phyloP scores from a whole-genome alignment of 2,888 invertebrate species.

The Aphidius colemani region DNA sequence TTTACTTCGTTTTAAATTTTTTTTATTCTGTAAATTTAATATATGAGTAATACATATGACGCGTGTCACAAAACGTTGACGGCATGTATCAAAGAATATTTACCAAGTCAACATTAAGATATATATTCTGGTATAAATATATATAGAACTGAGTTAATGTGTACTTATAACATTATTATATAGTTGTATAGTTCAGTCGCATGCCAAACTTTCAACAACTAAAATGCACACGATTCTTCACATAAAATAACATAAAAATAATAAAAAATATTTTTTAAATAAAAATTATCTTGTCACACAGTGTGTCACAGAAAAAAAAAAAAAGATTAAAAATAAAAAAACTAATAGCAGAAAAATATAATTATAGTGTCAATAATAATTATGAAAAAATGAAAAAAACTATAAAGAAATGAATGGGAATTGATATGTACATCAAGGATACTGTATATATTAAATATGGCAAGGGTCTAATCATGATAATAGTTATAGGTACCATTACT shows the following conservation, averaged over 20 bases:
- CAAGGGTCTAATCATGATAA: conserved; percentile 39
- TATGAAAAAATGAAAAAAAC: conserved; percentile 1
- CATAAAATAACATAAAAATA: too few relatives aligned
- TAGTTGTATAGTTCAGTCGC: too few relatives aligned
- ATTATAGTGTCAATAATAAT: conserved; percentile 3
- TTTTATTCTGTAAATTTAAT: too few relatives aligned
- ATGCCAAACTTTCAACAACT: too few relatives aligned
- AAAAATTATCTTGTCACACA: too few relatives aligned
- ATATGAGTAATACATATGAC: conserved; percentile 37
- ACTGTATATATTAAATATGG: conserved; percentile 35
- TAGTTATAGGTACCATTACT: conserved; percentile 49
- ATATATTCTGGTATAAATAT: conserved; percentile 33
- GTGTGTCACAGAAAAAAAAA: conserved; percentile 14
- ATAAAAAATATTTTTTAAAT: too few relatives aligned
- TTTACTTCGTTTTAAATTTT: too few relatives aligned
- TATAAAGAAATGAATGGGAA: not conserved
- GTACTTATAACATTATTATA: too few relatives aligned
- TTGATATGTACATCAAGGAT: conserved; percentile 20
- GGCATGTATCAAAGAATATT: conserved; percentile 55
- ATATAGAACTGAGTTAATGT: not conserved
- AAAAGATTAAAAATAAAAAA: conserved; percentile 10
- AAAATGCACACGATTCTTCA: too few relatives aligned
- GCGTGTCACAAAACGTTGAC: conserved; percentile 51
- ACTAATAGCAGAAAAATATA: conserved; percentile 13
- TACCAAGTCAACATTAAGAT: conserved; percentile 53